Conservation (phyloP, 2,797 vertebrate genomes). For the Melanotaenia pygmaea region DNA sequence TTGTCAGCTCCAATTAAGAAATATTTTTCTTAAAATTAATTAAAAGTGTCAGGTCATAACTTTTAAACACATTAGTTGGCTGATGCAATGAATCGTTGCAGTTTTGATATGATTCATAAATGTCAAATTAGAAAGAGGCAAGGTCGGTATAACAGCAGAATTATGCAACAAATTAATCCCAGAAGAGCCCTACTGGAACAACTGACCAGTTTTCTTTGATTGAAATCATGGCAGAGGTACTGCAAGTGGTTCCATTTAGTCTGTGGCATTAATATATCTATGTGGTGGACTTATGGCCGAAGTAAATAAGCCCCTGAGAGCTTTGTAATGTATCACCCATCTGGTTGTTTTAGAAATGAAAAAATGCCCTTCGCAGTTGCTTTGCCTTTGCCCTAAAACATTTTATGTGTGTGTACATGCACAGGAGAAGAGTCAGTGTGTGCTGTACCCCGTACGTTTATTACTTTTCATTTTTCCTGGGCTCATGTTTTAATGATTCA, state of each 20-base stretch:
- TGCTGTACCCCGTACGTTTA: conserved; percentile 40
- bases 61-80: conserved; percentile 9
- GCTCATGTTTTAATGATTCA: conserved; percentile 71
- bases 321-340: conserved; percentile 49
- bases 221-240: conserved; percentile 19
- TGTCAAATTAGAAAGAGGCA: conserved; percentile 32
- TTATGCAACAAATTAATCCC: conserved; percentile 31
- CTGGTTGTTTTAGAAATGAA: conserved; percentile 50
- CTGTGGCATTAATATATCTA: conserved; percentile 28
- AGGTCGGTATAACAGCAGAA: conserved; percentile 26
- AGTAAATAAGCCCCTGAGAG: conserved; percentile 40
- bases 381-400: conserved; percentile 56
- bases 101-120: conserved; percentile 26
- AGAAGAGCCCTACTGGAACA: conserved; percentile 8
- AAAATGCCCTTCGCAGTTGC: conserved; percentile 35
- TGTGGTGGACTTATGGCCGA: conserved; percentile 28
- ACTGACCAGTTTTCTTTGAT: conserved; percentile 9
- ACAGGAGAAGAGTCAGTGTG: conserved; percentile 23
- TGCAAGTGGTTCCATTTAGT: conserved; percentile 31
- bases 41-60: neutral
- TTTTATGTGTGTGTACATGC: neutral
- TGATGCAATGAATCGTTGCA: conserved; percentile 7
- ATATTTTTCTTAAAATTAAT: conserved; percentile 2
- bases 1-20: conserved; percentile 1
- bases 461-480: conserved; percentile 65